Conservation (phyloP, 2,797 vertebrate species). For the Phoebastria nigripes region DNA sequence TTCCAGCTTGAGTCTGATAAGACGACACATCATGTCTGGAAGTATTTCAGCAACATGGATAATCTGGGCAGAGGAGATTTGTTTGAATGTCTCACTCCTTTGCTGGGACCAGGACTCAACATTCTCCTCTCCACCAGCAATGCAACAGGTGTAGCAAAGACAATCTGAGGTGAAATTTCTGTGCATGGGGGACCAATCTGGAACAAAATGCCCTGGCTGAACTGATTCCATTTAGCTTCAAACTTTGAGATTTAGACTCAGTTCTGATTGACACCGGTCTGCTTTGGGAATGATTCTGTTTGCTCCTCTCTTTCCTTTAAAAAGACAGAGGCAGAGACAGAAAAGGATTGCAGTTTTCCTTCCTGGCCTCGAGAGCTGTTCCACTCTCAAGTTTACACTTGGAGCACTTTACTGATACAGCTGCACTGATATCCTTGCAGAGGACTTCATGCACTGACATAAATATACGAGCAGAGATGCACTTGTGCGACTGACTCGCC, state of each 20-base stretch:
- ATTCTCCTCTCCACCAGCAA: neutral
- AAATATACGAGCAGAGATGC: neutral
- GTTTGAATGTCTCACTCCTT: neutral
- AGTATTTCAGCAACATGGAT: neutral
- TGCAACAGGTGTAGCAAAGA: neutral
- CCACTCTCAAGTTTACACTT: neutral
- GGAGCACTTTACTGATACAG: neutral
- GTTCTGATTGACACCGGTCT: neutral
- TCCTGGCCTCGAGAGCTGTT: neutral
- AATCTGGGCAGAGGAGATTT: neutral
- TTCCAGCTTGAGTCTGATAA: neutral
- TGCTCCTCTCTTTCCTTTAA: neutral
- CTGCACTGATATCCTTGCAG: fast-evolving
- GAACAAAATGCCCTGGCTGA: neutral
- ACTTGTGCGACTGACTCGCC: fast-evolving
- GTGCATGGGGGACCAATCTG: neutral
- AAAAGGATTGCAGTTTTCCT: neutral
- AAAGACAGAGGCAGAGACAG: neutral
- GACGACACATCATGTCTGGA: neutral
- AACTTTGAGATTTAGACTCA: neutral
- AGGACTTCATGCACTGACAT: neutral
- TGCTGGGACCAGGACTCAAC: neutral
- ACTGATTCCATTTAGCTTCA: neutral
- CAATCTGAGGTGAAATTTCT: neutral
- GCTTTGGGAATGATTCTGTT: neutral